Evolutionary conservation across 2,113 vertebrate genomes (phyloP), one percentile per base, ranked within the genome.

Genomic region (Apaloderma vittatum): DNA sequence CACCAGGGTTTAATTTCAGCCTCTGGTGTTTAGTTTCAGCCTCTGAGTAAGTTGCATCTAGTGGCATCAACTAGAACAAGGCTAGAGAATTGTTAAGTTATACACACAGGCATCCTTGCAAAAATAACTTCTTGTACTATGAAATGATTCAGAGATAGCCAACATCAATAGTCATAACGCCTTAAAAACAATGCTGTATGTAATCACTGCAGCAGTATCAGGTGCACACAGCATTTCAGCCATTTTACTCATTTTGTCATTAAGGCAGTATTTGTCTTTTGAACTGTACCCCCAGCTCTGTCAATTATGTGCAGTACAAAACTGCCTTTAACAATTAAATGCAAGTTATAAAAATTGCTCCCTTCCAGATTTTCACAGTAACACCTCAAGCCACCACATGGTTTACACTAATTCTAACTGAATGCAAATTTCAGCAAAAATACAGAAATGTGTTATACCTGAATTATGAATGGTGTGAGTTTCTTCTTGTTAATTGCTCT

Each of bases 401-500:
- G 23, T 10, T n/a, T 62, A 51, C 55, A 46, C 27, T 80, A 67
- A 61, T 51, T 59, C 72, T 49, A 58, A 6, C 11, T 18, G 40
- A 81, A 58, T 32, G 32, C 8, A 8, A 86, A 79, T 43, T 72
- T 71, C 68, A 30, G 40, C 48, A 77, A 75, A 86, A 68, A 36
- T 6, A 52, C 3, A 90, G 27, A 52, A 30, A 16, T 12, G 12
- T 10, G 22, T 22, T 71, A 26, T 94, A 99, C 99, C 99, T 99
- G 99, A 93, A 98, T 99, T 86, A 99, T 99, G 95, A 99, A 99
- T 2, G 99, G 97, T 5, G 99, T 99, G 40, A 99, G 98, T 70
- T 99, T 99, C 98, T 99, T 99, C 97, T 99, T 99, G 94, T 99
- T 99, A 95, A 99, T 99, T 77, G 99, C 99, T 96, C 99, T 98